Percentiles rank a stretch among this genome's conserved stretches.
Conservation (phyloP, 2,113 vertebrate species). For the Bolborhynchus lineola region DNA sequence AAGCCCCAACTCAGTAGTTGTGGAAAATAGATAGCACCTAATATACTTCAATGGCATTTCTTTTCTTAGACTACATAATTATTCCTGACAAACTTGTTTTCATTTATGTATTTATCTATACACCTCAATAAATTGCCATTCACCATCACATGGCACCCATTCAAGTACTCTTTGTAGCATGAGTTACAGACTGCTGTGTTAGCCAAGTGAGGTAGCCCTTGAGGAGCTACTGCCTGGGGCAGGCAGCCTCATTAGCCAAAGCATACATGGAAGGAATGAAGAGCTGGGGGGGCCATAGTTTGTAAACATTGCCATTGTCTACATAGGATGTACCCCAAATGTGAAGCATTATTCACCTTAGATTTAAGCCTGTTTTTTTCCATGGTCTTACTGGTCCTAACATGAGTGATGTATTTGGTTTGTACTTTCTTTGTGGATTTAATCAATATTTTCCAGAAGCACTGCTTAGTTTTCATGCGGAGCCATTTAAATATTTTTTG, state of each 20-base stretch:
- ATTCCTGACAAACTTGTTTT: not conserved
- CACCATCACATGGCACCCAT: fast-evolving
- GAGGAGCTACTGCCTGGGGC: not conserved
- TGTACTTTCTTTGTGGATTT: not conserved
- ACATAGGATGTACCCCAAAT: not conserved
- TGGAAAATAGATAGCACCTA: not conserved
- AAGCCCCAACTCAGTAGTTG: not conserved
- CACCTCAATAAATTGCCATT: not conserved
- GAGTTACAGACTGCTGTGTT: not conserved
- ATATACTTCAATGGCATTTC: not conserved
- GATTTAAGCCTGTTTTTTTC: not conserved
- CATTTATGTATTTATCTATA: not conserved
- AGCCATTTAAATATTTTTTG: not conserved
- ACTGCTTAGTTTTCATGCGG: not conserved
- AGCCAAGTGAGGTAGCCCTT: not conserved
- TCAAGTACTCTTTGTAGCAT: not conserved
- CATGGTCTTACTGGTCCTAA: not conserved
- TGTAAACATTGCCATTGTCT: not conserved
- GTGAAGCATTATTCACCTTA: not conserved
- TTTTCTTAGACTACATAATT: not conserved
- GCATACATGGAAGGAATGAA: not conserved
- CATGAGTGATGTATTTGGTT: not conserved
- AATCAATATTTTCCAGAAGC: not conserved
- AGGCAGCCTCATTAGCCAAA: not conserved
- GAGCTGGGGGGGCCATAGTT: not conserved